These are phyloP conservation scores for Ooceraea biroi DNA, from an alignment of 1,140 invertebrate species.

Conservation along the genomic window DNA sequence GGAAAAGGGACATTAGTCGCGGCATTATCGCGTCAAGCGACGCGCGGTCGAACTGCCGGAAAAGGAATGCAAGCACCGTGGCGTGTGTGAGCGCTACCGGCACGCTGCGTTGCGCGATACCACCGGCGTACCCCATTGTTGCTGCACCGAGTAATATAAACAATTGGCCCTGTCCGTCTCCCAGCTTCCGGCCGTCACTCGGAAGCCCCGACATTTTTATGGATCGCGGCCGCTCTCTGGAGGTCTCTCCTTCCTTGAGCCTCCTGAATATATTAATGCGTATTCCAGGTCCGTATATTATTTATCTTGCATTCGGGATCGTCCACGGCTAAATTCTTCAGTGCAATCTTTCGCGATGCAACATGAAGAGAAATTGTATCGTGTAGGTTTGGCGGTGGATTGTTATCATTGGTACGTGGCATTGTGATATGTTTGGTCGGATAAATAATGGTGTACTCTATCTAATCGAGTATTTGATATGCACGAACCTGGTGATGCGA, in stretches of 20 bases:
- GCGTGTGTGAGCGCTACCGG: conserved; percentile 66
- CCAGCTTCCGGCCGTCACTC: conserved; percentile 85
- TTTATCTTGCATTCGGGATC: conserved; percentile 53
- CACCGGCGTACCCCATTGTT: conserved; percentile 81
- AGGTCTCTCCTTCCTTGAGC: conserved; percentile 16
- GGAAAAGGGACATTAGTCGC: conserved; percentile 77
- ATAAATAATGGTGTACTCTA: too few species aligned
- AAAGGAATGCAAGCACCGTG: conserved; percentile 80
- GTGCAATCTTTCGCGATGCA: conserved; percentile 46
- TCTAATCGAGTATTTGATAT: too few species aligned
- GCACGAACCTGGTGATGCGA: too few species aligned
- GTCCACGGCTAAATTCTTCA: conserved; percentile 61
- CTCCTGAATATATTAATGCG: conserved; percentile 71
- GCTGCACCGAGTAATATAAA: conserved; percentile 85
- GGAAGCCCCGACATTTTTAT: conserved; percentile 85
- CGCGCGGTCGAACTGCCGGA: conserved; percentile 83
- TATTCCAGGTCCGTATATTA: conserved; percentile 69
- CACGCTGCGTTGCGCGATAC: conserved; percentile 65
- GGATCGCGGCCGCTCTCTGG: conserved; percentile 79
- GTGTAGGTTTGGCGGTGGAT: too few species aligned
- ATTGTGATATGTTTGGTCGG: too few species aligned
- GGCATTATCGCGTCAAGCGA: conserved; percentile 82
- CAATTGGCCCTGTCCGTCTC: conserved; percentile 86
- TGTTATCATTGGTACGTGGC: too few species aligned
- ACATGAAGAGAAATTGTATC: conserved; percentile 14